These are phyloP conservation scores for Morus bassanus DNA, from an alignment of 2,797 vertebrate genomes.

Conservation along the genomic window DNA sequence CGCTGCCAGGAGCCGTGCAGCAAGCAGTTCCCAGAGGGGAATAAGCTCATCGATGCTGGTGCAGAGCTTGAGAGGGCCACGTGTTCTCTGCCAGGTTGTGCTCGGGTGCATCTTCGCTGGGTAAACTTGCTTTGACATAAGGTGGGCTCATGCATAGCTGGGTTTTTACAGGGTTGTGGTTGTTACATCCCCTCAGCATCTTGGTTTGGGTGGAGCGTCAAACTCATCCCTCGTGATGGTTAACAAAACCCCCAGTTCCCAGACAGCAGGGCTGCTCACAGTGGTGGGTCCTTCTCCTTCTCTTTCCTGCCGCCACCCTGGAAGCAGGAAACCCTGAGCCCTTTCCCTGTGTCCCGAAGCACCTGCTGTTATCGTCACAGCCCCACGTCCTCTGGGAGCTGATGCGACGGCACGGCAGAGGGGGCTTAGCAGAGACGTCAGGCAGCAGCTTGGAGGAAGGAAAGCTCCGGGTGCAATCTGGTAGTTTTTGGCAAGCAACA, in stretches of 20 bases:
- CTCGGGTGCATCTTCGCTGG: fast-evolving
- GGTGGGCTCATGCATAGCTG: fast-evolving
- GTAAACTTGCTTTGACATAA: fast-evolving
- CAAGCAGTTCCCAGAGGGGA: not conserved
- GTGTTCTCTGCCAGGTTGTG: not conserved
- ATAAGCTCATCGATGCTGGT: not conserved
- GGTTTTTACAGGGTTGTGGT: not conserved
- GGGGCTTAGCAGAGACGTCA: not conserved
- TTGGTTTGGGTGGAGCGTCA: not conserved
- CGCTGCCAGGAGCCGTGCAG: fast-evolving
- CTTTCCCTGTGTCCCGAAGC: not conserved
- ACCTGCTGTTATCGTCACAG: fast-evolving
- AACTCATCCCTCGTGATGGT: fast-evolving
- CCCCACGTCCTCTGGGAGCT: not conserved
- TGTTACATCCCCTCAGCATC: fast-evolving
- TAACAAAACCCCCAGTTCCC: not conserved
- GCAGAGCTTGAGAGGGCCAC: fast-evolving
- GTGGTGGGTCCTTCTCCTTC: fast-evolving
- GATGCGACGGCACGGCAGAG: not conserved
- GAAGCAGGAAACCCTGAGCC: not conserved
- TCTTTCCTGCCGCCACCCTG: not conserved
- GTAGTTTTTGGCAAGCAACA: not conserved
- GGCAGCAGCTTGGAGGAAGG: not conserved
- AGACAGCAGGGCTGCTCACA: not conserved
- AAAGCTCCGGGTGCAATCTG: not conserved